Conservation (phyloP, 1,140 invertebrate genomes). For the Macrocentrus cingulum region DNA sequence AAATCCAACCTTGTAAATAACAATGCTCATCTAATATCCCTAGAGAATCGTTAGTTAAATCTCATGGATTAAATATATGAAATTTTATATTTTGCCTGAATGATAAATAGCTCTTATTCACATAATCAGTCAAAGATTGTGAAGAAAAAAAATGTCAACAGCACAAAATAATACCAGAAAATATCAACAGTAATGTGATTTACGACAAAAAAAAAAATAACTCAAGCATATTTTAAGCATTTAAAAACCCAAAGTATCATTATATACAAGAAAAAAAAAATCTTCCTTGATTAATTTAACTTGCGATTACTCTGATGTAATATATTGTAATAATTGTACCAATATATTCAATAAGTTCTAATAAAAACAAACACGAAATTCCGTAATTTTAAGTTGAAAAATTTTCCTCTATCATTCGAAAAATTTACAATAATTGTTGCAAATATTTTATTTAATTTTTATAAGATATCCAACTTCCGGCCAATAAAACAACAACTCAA, state of each 20-base stretch:
- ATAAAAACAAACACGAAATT: slow-evolving; percentile 37
- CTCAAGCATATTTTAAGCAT: no score
- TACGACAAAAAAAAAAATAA: background rate
- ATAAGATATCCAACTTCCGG: no score
- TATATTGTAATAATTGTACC: slow-evolving; percentile 48
- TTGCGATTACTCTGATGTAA: slow-evolving; percentile 44
- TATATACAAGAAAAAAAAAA: no score
- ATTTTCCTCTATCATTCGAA: no score
- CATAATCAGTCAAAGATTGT: no score
- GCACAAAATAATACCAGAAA: background rate
- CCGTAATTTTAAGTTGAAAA: background rate
- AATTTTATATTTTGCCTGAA: slow-evolving; percentile 12
- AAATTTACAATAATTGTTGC: no score
- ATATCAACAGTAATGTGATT: background rate
- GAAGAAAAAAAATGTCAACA: background rate
- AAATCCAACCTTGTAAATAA: slow-evolving; percentile 39
- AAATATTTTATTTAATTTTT: no score
- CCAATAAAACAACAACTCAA: no score
- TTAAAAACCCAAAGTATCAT: no score
- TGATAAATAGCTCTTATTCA: slow-evolving; percentile 30
- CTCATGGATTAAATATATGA: slow-evolving; percentile 5
- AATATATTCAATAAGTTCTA: slow-evolving; percentile 44
- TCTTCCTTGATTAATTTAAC: slow-evolving; percentile 40
- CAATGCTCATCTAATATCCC: background rate
- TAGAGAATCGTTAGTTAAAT: slow-evolving; percentile 23